Conservation (phyloP, 2,113 vertebrate genomes). For the Myanophis thanlyinensis region DNA sequence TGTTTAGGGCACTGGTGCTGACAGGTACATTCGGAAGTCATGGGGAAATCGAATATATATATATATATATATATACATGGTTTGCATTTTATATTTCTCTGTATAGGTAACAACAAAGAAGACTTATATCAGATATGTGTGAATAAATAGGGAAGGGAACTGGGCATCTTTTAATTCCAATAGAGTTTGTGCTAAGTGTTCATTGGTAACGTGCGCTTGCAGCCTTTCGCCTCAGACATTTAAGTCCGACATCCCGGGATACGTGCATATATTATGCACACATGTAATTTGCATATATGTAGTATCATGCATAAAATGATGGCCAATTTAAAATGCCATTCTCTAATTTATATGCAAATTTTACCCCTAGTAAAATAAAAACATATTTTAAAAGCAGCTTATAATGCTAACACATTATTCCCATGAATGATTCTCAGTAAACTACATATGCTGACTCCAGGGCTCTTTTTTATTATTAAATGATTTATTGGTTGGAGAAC, state of each 20-base stretch:
- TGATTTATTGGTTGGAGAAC: constrained; percentile 75
- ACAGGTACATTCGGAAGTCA: constrained; percentile 59
- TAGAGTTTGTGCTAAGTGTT: neutral
- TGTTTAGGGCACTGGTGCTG: constrained; percentile 41
- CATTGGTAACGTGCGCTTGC: neutral
- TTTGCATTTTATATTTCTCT: neutral
- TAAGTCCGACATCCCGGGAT: neutral
- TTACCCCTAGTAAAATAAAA: constrained; percentile 67
- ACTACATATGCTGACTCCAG: constrained; percentile 65
- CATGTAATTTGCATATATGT: constrained; percentile 37
- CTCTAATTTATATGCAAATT: constrained; percentile 67
- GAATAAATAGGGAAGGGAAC: neutral
- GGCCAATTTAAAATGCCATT: constrained; percentile 65
- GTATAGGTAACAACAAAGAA: neutral
- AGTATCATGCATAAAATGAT: constrained; percentile 43
- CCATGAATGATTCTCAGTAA: constrained; percentile 70
- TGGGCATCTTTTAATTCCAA: constrained; percentile 13
- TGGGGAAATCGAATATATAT: constrained; percentile 16
- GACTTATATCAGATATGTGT: neutral
- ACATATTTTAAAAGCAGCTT: constrained; percentile 63
- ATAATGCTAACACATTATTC: constrained; percentile 68
- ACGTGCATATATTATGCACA: constrained; percentile 2
- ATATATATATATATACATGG: neutral
- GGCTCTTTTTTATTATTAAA: constrained; percentile 37
- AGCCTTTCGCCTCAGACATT: neutral